Conservation (phyloP, 2,113 vertebrate genomes). For the Poicephalus gulielmi region DNA sequence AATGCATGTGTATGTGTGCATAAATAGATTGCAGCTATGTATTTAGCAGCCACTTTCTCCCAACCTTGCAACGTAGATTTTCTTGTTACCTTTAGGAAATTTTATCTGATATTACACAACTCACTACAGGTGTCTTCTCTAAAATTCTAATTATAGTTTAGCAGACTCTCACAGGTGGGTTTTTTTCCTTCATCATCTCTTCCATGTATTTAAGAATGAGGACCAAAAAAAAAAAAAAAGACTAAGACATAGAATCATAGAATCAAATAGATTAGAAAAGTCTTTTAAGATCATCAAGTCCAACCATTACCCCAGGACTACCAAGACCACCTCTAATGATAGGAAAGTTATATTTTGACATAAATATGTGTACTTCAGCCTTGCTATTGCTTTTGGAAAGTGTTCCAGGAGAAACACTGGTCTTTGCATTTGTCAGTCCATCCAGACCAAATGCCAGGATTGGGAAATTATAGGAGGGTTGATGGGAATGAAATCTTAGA, state of each 20-base stretch:
- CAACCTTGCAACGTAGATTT: conserved; percentile 1
- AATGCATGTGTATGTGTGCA: neutral
- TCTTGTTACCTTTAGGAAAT: conserved; percentile 30
- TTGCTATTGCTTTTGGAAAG: neutral
- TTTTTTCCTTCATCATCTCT: neutral
- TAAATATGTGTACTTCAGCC: neutral
- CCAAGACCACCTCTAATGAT: neutral
- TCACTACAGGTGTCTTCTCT: conserved; percentile 21
- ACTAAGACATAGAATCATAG: neutral
- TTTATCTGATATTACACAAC: neutral
- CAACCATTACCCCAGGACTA: neutral
- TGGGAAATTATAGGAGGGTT: neutral
- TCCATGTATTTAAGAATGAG: neutral
- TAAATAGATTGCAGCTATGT: conserved; percentile 1
- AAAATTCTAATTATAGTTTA: conserved; percentile 31
- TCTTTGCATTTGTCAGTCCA: neutral
- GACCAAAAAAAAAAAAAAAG: neutral
- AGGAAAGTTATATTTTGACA: neutral
- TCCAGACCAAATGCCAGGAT: neutral
- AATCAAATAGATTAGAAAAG: neutral
- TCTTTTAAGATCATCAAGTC: neutral
- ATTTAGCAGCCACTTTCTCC: conserved; percentile 11
- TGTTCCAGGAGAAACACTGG: neutral
- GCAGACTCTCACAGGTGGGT: neutral
- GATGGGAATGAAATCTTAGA: neutral